Evolutionary conservation across 2,888 invertebrate species (phyloP), one percentile per base, ranked within the genome.

Genomic region (Pharmacophagus antenor): DNA sequence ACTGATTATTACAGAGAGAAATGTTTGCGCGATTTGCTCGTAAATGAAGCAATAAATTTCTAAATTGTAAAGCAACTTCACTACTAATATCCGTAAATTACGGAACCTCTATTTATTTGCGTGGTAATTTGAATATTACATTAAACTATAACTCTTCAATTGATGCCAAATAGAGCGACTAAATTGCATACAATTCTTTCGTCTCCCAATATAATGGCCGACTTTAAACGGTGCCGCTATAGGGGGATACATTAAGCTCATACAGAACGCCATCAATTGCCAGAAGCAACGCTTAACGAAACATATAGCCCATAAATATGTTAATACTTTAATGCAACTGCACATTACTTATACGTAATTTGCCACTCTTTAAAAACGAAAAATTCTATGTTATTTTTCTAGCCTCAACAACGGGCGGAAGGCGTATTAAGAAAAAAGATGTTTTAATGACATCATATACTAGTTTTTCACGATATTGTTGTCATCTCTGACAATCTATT

Each of bases 261-360:
- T 79, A 79, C 70, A 68, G 70, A 71, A 67, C 66, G 59, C 79
- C 84, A 88, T 88, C 87, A 85, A 88, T 87, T 87, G 77, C 73
- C 63, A 68, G 63, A 70, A 64, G 72, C 74, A 76, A 74, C 85
- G 79, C 80, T 79, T 74, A 76, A 74, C 73, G 67, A 69, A 80
- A 88, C 84, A 82, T 87, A 90, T 85, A 68, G 85, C 75, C 87
- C 80, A 88, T 89, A 87, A 88, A 88, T 84, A 88, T 88, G 88
- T 88, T 85, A 89, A 90, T 90, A 84, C 85, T 65, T 74, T 82
- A 85, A 87, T 88, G 82, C 84, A 79, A 87, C 76, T 86, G 88
- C 85, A 84, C 88, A 85, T 85, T 88, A 83, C 85, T 86, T 86
- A 77, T 84, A 75, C 81, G 85, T 84, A 89, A 89, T 89, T 89